phyloP scores from a whole-genome alignment of 2,797 vertebrate genomes.

The Miichthys miiuy region DNA sequence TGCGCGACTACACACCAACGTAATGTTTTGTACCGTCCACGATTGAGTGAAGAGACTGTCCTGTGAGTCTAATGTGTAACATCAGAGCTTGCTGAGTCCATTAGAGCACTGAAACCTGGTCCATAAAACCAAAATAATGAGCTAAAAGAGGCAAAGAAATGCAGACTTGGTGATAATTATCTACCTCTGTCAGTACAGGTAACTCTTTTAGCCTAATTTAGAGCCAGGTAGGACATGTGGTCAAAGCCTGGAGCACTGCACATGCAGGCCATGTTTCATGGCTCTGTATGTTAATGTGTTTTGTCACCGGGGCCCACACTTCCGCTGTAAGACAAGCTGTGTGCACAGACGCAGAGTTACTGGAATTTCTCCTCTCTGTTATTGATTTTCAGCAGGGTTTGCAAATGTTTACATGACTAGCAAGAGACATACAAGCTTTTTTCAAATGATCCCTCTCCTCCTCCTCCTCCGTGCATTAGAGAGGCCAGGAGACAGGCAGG shows the following conservation, averaged over 20 bases:
- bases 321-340: slow-evolving; percentile 69
- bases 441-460: slow-evolving; percentile 44
- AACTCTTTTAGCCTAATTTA: neutral
- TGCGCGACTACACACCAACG: no score
- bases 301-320: slow-evolving; percentile 23
- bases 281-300: slow-evolving; percentile 22
- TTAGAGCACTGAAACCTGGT: no score
- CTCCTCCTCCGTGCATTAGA: slow-evolving; percentile 62
- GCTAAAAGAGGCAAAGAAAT: no score
- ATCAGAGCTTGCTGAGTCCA: no score
- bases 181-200: no score
- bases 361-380: slow-evolving; percentile 77
- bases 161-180: no score
- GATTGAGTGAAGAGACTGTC: no score
- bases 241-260: neutral
- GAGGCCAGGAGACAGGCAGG: slow-evolving; percentile 70
- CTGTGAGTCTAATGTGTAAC: no score
- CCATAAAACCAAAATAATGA: no score
- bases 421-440: slow-evolving; percentile 69
- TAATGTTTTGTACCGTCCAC: no score
- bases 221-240: neutral
- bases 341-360: slow-evolving; percentile 65
- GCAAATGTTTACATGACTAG: slow-evolving; percentile 71
- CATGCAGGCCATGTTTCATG: slow-evolving; percentile 8
- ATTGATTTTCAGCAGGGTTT: slow-evolving; percentile 77